Percentiles rank a stretch among this genome's conserved stretches.
Evolutionary conservation across 2,888 invertebrate genomes (phyloP).

Genomic region (Schrankia costaestrigalis): DNA sequence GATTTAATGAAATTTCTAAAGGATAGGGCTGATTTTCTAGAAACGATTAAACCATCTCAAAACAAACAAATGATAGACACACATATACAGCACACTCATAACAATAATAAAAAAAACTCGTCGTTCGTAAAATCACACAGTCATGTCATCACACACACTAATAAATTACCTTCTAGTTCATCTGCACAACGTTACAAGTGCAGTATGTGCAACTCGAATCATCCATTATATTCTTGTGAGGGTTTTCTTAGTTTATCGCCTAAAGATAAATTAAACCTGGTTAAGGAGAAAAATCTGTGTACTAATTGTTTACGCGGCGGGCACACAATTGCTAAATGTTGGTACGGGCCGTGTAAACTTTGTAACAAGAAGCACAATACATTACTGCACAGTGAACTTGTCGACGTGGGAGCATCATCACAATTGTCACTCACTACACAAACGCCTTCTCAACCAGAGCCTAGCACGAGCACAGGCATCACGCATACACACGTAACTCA

Average conservation of each 20-base stretch:
- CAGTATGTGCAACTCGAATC: slow-evolving; percentile 1
- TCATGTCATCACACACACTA: neutral
- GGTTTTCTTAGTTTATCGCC: neutral
- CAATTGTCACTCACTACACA: neutral
- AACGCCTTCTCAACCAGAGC: neutral
- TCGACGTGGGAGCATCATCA: neutral
- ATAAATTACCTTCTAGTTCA: neutral
- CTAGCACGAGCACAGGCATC: neutral
- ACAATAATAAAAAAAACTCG: too few species aligned
- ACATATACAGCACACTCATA: slow-evolving; percentile 1
- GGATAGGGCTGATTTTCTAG: slow-evolving; percentile 7
- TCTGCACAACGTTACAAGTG: neutral
- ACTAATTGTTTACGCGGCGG: slow-evolving; percentile 8
- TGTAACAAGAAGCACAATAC: slow-evolving; percentile 10
- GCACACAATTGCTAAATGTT: slow-evolving; percentile 5
- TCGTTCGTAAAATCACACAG: neutral
- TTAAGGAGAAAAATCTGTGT: slow-evolving; percentile 6
- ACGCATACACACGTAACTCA: slow-evolving; percentile 1
- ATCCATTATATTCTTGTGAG: neutral
- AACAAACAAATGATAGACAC: neutral
- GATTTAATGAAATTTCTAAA: slow-evolving; percentile 1
- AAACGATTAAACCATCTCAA: slow-evolving; percentile 3
- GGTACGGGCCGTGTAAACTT: slow-evolving; percentile 9
- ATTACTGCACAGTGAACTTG: neutral
- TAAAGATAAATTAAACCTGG: slow-evolving; percentile 5